Evolutionary conservation across 1,140 invertebrate genomes (phyloP), one percentile per base, ranked within the genome.

Genomic region (Musca vetustissima): DNA sequence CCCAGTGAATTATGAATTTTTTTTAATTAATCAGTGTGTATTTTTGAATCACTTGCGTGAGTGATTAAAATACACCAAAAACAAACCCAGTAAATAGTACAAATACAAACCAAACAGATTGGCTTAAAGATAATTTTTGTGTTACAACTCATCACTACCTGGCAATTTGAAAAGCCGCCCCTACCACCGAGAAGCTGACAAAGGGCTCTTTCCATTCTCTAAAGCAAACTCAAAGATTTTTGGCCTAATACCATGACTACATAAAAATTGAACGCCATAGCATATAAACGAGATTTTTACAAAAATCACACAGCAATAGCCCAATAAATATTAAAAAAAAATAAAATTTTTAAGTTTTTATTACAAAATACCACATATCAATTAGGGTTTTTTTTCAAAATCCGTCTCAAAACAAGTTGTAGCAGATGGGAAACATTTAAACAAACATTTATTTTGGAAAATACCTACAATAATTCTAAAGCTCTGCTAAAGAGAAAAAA

Each of bases 1-100:
- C 78, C 78, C 78, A 80, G 78, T 68, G 79, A 80, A 78, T 80
- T 80, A 80, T 77, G 67, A 78, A 78, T 78, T 78, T 78, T 77
- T 64, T 36, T 53, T 55, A 61, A 61, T 61, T 61, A 36, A 61
- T 70, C 59, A 61, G 68, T 71, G 69, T 70, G 50, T 70, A 75
- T 77, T 80, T 80, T 75, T 80, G 76, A 80, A 76, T 74, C 74
- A 19, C 11, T 73, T 72, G 72, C 73, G 75, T 72, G 70, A 64
- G 52, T 70, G 69, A 69, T 65, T 67, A 69, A 72, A 70, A 69
- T 69, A 71, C 74, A 53, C 32, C 43, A 14, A 48, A 32, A 17
- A 68, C 47, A 32, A 69, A 43, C 28, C 67, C 22, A 25, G 13
- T 15, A 66, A 66, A 21, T 61, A 61, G 57, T 61, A 61, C 57